A percentile compares a stretch with the other conserved stretches of the same genome.
These are phyloP conservation scores for Sphenodon punctatus DNA, from an alignment of 2,797 vertebrate species.

Conservation along the genomic window DNA sequence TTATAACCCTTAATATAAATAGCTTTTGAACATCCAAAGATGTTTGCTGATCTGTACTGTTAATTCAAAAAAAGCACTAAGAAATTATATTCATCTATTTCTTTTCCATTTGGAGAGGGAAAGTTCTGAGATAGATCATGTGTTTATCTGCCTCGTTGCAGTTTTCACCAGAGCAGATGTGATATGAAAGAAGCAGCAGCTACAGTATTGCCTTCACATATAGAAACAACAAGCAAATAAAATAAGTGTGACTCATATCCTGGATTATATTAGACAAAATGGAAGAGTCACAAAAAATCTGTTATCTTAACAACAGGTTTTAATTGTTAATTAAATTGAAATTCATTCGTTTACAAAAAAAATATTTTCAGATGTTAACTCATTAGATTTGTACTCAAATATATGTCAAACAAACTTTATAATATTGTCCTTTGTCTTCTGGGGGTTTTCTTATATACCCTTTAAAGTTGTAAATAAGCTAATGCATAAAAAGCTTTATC, in stretches of 20 bases:
- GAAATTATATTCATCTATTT: slow-evolving; percentile 54
- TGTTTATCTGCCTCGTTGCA: slow-evolving; percentile 73
- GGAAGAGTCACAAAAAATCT: slow-evolving; percentile 62
- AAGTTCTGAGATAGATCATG: too few species aligned
- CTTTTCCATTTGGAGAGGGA: slow-evolving; percentile 48
- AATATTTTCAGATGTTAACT: slow-evolving; percentile 66
- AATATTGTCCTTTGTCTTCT: background rate
- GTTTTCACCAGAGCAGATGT: slow-evolving; percentile 72
- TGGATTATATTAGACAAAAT: slow-evolving; percentile 67
- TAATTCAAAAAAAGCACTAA: slow-evolving; percentile 46
- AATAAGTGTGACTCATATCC: slow-evolving; percentile 56
- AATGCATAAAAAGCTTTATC: slow-evolving; percentile 16
- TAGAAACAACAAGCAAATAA: slow-evolving; percentile 70
- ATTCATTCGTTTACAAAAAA: slow-evolving; percentile 67
- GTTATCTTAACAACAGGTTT: slow-evolving; percentile 66
- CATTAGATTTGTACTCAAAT: slow-evolving; percentile 6
- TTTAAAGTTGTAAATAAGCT: slow-evolving; percentile 23
- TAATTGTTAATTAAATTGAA: slow-evolving; percentile 71
- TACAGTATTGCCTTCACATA: slow-evolving; percentile 66
- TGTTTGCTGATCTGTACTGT: slow-evolving; percentile 52
- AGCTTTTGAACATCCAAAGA: slow-evolving; percentile 50
- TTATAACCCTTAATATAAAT: slow-evolving; percentile 35
- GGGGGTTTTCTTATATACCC: background rate
- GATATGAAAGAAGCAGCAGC: slow-evolving; percentile 69
- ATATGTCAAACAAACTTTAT: slow-evolving; percentile 60